Percentiles rank a stretch among this genome's conserved stretches.
phyloP scores from a whole-genome alignment of 2,888 invertebrate species.

The Lordiphosa fenestrarum region DNA sequence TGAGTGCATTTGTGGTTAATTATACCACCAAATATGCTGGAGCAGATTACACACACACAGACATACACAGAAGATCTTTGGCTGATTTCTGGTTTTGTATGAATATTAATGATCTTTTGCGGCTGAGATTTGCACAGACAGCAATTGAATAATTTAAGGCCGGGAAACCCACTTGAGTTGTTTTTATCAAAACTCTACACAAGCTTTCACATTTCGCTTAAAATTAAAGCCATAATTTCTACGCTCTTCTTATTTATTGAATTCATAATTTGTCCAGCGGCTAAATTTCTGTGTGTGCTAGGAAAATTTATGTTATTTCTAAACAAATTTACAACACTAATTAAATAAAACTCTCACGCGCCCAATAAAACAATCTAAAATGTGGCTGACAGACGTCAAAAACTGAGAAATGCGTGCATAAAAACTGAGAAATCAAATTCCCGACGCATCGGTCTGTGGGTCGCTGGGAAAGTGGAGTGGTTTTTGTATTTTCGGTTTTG shows the following conservation, averaged over 20 bases:
- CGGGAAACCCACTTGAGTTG: too few relatives aligned
- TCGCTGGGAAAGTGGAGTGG: slow-evolving; percentile 50
- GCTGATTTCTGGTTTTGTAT: slow-evolving; percentile 15
- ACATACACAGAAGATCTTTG: background rate
- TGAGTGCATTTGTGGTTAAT: slow-evolving; percentile 27
- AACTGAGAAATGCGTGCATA: slow-evolving; percentile 65
- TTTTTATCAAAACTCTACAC: too few relatives aligned
- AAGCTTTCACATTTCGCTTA: background rate
- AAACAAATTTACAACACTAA: slow-evolving; percentile 59
- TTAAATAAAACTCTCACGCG: slow-evolving; percentile 53
- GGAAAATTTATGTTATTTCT: slow-evolving; percentile 59
- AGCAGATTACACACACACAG: too few relatives aligned
- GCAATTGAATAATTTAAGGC: slow-evolving; percentile 23
- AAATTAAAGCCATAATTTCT: too few relatives aligned
- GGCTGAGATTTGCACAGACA: slow-evolving; percentile 28
- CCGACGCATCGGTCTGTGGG: background rate
- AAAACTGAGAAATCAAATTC: slow-evolving; percentile 54
- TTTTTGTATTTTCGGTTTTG: slow-evolving; percentile 34
- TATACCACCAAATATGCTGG: slow-evolving; percentile 4
- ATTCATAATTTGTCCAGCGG: slow-evolving; percentile 40
- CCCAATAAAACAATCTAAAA: slow-evolving; percentile 39
- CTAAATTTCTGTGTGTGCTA: slow-evolving; percentile 38
- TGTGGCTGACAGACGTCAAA: slow-evolving; percentile 67
- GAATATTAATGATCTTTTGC: slow-evolving; percentile 29
- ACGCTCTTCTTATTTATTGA: slow-evolving; percentile 39